Evolutionary conservation across 2,888 invertebrate genomes (phyloP), one percentile per base, ranked within the genome.

Genomic region (Temnothorax ravouxi): DNA sequence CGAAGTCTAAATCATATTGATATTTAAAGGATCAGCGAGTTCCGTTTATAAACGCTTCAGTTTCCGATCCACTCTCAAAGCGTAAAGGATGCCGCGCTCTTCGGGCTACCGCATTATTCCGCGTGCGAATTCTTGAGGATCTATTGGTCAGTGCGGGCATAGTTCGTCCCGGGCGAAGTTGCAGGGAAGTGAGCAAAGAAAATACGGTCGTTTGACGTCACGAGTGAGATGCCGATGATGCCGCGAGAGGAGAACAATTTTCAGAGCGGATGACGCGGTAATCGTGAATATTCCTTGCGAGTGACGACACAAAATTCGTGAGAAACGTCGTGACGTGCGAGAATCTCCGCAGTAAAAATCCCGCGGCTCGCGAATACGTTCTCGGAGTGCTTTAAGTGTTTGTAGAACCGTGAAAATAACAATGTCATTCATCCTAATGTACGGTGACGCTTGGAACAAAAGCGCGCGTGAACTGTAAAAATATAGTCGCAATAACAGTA

Each of bases 211-310:
- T 54, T 64, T 11, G 54, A 47, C 11, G 50, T 52, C 34, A n/a
- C n/a, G 9, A 41, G 9, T 41, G 44, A 29, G 18, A 71, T 71
- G 71, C 21, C 44, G 29, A 13, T 71, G 21, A 8, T 29, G 29
- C 11, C n/a, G 47, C 56, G 41, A 44, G 3, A 8, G 25, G 18
- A 47, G 47, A 71, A 21, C 21, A 18, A 21, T 56, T 59, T 56
- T 59, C 69, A 75, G 71, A 75, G 71, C 82, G 81, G 76, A 83
- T 83, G 83, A 83, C 67, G 71, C 75, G 3, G 77, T 84, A 61
- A 59, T 62, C 18, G 56, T 44, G 56, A 41, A 52, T 15, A 15
- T 21, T 9, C 50, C 4, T 25, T 54, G 47, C 2, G 41, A 67
- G 34, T 29, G 67, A 66, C 76, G 8, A 11, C 3, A 15, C 4